A percentile compares a stretch with the other conserved stretches of the same genome.
These are phyloP conservation scores for Nesidiocoris tenuis DNA, from an alignment of 2,888 invertebrate genomes.

Conservation along the genomic window DNA sequence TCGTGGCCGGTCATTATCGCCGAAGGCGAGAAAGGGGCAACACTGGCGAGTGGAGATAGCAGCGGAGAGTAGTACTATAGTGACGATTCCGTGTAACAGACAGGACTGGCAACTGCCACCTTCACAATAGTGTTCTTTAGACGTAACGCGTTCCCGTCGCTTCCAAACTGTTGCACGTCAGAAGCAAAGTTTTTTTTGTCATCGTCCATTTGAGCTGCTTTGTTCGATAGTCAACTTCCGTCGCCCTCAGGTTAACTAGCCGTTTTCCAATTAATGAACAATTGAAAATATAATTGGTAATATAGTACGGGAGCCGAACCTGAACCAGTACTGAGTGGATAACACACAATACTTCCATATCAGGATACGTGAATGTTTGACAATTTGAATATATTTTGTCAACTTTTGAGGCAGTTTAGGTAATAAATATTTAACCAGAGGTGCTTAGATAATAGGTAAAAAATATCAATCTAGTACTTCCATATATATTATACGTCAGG, in stretches of 20 bases:
- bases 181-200: conserved; percentile 9
- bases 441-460: too few relatives aligned
- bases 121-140: conserved; percentile 23
- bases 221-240: background rate
- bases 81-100: background rate
- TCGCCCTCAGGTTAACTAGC: background rate
- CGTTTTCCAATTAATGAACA: background rate
- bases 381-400: too few relatives aligned
- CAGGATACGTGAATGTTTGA: too few relatives aligned
- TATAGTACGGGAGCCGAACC: too few relatives aligned
- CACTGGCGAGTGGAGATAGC: background rate
- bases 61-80: background rate
- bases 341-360: too few relatives aligned
- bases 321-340: too few relatives aligned
- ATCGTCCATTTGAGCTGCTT: background rate
- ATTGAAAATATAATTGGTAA: too few relatives aligned
- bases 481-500: too few relatives aligned
- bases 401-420: too few relatives aligned
- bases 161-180: conserved; percentile 36
- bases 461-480: too few relatives aligned
- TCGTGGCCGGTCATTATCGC: conserved; percentile 26
- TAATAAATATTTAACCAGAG: too few relatives aligned
- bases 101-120: conserved; percentile 25
- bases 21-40: background rate
- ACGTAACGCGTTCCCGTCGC: conserved; percentile 25